Percentiles rank a stretch among this genome's conserved stretches.
These are phyloP conservation scores for Gambelia wislizenii DNA, from an alignment of 2,797 vertebrate genomes.

Conservation along the genomic window DNA sequence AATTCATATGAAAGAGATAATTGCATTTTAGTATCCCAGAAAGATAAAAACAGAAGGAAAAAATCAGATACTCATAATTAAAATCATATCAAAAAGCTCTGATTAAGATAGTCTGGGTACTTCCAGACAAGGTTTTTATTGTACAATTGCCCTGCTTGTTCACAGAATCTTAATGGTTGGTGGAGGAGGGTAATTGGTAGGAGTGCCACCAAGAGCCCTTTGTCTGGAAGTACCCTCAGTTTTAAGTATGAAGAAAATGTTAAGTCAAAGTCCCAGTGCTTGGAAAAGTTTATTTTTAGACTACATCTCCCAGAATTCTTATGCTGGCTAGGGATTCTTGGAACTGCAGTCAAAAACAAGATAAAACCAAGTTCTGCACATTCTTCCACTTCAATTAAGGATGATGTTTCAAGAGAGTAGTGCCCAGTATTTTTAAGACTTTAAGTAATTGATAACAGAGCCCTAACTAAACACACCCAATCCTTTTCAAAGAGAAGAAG, in stretches of 20 bases:
- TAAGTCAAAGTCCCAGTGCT: no score
- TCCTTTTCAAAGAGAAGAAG: background rate
- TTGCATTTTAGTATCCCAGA: background rate
- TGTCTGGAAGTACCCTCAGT: no score
- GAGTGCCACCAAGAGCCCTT: no score
- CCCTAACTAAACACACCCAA: conserved; percentile 4
- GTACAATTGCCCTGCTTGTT: background rate
- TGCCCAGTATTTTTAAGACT: background rate
- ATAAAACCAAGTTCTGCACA: background rate
- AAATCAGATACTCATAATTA: background rate
- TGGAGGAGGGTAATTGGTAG: no score
- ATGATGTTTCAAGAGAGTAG: background rate
- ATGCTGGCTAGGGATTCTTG: no score
- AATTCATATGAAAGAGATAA: background rate
- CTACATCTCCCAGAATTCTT: no score
- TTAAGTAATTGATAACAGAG: background rate
- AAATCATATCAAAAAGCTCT: background rate
- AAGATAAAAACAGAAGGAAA: background rate
- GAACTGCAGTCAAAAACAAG: no score
- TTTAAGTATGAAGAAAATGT: no score
- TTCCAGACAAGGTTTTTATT: background rate
- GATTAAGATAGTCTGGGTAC: background rate
- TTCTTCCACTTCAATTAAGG: background rate
- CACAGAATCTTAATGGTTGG: background rate
- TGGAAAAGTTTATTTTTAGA: no score